phyloP scores from a whole-genome alignment of 2,113 vertebrate species.

The Ochotona curzoniae region DNA sequence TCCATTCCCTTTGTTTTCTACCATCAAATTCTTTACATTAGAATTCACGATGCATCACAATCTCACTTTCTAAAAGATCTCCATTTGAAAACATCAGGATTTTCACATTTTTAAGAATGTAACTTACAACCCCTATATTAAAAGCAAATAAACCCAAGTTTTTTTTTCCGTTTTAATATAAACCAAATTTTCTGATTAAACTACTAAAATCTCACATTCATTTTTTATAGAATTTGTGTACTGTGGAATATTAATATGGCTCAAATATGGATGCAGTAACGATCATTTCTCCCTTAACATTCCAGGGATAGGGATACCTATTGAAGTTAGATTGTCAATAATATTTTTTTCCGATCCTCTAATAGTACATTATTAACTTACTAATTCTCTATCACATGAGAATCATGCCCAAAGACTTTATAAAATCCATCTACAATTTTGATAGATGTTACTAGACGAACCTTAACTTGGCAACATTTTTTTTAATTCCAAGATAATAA shows the following conservation, averaged over 20 bases:
- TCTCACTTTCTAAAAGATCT: constrained; percentile 34
- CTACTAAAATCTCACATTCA: neutral
- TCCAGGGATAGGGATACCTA: neutral
- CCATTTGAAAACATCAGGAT: constrained; percentile 37
- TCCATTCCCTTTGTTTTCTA: constrained; percentile 14
- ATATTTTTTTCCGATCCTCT: neutral
- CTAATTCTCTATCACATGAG: neutral
- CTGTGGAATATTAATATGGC: neutral
- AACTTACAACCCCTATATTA: neutral
- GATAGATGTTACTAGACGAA: neutral
- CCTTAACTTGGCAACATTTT: neutral
- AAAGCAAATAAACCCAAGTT: neutral
- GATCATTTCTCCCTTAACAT: neutral
- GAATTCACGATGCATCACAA: constrained; percentile 49
- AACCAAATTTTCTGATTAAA: neutral
- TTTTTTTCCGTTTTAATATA: constrained; percentile 29
- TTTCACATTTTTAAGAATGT: constrained; percentile 60
- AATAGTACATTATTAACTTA: constrained; percentile 3
- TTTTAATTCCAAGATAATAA: neutral
- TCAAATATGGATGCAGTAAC: neutral
- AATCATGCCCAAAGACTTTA: neutral
- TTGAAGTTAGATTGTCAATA: constrained; percentile 12
- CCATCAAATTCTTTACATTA: constrained; percentile 36
- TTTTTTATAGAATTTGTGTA: constrained; percentile 1
- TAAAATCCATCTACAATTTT: neutral